A percentile compares a stretch with the other conserved stretches of the same genome.
Evolutionary conservation across 2,888 invertebrate genomes (phyloP).

Genomic region (Microdon myrmicae): DNA sequence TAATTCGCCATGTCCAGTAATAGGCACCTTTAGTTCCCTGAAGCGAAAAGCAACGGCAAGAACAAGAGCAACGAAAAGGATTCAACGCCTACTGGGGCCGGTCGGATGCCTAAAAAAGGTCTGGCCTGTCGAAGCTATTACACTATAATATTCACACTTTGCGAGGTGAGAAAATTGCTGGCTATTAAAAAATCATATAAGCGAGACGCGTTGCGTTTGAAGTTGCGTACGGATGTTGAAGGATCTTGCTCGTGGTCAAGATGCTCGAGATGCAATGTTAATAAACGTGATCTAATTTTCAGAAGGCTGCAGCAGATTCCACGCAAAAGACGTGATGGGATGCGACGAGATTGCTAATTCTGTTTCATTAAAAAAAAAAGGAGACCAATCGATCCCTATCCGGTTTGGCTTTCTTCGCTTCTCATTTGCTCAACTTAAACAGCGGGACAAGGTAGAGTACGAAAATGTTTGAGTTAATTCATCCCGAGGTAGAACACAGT

Average conservation of each 20-base stretch:
- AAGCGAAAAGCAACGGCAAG: conserved; percentile 18
- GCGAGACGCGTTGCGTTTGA: conserved; percentile 47
- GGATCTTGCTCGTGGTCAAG: conserved; percentile 14
- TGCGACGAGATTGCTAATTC: conserved; percentile 1
- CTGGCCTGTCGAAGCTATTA: conserved; percentile 68
- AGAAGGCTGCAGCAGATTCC: conserved; percentile 34
- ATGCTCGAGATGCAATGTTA: conserved; percentile 42
- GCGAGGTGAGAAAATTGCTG: conserved; percentile 68
- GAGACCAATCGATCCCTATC: neutral
- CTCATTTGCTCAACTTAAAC: conserved; percentile 3
- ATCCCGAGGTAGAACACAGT: too few relatives aligned
- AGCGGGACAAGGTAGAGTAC: too few relatives aligned
- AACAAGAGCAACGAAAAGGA: neutral
- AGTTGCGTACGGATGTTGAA: conserved; percentile 22
- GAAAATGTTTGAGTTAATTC: too few relatives aligned
- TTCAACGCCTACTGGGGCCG: conserved; percentile 13
- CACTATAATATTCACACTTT: conserved; percentile 68
- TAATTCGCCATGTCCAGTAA: conserved; percentile 51
- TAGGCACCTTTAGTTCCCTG: conserved; percentile 51
- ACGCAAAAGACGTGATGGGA: conserved; percentile 33
- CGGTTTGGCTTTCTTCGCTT: too few relatives aligned
- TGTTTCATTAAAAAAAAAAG: too few relatives aligned
- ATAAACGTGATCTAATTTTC: conserved; percentile 51
- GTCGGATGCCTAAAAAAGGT: conserved; percentile 44
- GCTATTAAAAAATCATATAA: conserved; percentile 68